Base-by-base conservation (phyloP, 2,797 vertebrate species). In the Echiichthys vipera region DNA sequence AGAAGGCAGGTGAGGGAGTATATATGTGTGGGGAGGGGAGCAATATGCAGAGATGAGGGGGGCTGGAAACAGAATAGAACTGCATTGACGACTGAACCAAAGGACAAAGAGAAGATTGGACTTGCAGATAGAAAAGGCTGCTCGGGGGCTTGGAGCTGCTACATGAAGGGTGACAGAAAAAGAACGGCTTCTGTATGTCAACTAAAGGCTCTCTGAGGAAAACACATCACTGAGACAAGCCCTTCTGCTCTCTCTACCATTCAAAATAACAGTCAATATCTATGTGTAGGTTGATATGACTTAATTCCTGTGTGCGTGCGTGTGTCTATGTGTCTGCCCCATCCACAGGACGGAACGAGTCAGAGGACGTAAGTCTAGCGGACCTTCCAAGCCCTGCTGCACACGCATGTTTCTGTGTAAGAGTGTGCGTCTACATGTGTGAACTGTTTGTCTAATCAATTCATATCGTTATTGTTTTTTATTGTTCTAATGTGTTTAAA, bases 71-170 rank as follows among this genome's bases (percentile, higher is more conserved):
- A 95, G 94, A 95, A 94, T 93, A 93, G 92, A 95, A 96, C 95
- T 96, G 95, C 95, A 96, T 96, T 96, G 95, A 96, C 94, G 91
- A 94, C 90, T 92, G 89, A 95, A 93, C 91, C 91, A 89, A 91
- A 90, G 87, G 88, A 92, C 90, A 83, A 89, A 87, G 88, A 90
- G 87, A 78, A 86, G 88, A 84, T 88, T 81, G 89, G 85, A 92
- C 88, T 89, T 88, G 90, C 87, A 84, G 87, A 91, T 89, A 89
- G 84, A 84, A 79, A 71, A 88, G 84, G 81, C 84, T 88, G 92
- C 87, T 87, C 30, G 71, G 85, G 86, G 84, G 80, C 73, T 88
- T 71, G 71, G 85, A 86, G 85, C 88, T 89, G 87, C 90, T 89
- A 78, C 84, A 87, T 90, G 85, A 88, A 90, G 86, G 90, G 87